A percentile compares a stretch with the other conserved stretches of the same genome.
phyloP scores from a whole-genome alignment of 2,113 vertebrate genomes.

The Dascyllus trimaculatus region DNA sequence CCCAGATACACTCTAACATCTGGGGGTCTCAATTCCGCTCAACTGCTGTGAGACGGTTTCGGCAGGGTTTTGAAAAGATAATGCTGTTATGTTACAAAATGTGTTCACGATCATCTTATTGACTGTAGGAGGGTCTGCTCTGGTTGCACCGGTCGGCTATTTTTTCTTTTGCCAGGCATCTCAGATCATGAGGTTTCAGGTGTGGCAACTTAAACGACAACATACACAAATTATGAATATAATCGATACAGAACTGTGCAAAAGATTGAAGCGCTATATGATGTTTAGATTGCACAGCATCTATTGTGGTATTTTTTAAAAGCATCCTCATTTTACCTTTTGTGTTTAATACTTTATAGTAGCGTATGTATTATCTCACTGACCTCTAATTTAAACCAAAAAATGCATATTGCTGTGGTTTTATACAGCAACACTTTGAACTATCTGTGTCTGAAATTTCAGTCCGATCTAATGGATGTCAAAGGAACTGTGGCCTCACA shows the following conservation, averaged over 20 bases:
- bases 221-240: no score
- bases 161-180: background rate
- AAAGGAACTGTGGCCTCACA: no score
- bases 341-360: background rate
- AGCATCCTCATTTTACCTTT: background rate
- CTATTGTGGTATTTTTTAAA: background rate
- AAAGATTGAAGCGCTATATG: no score
- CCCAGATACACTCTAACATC: slow-evolving; percentile 46
- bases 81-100: slow-evolving; percentile 39
- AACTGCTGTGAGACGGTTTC: background rate
- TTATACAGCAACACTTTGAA: background rate
- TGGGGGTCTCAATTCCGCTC: slow-evolving; percentile 46
- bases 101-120: slow-evolving; percentile 13
- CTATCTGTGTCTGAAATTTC: no score
- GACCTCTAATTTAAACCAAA: background rate
- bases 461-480: no score
- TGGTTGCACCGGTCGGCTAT: background rate
- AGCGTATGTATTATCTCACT: background rate
- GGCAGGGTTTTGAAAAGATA: slow-evolving; percentile 20
- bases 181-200: background rate
- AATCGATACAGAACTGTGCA: no score
- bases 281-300: no score
- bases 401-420: background rate
- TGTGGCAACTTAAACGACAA: background rate
- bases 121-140: background rate